phyloP scores from a whole-genome alignment of 2,888 invertebrate species.

The Cheilosia soror region DNA sequence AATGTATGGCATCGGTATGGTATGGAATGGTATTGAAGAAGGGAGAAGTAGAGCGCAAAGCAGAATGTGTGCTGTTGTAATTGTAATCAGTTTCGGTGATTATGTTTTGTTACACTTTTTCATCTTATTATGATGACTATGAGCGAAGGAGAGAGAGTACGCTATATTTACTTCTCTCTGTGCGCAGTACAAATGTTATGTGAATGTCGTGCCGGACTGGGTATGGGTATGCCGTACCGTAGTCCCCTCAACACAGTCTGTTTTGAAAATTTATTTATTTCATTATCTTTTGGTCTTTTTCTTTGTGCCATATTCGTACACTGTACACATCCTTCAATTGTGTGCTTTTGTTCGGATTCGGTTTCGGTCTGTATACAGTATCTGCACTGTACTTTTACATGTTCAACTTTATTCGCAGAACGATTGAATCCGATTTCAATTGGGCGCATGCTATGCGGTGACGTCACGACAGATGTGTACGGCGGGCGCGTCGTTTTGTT shows the following conservation, averaged over 20 bases:
- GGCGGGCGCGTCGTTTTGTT: slow-evolving; percentile 35
- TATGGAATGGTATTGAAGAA: background rate
- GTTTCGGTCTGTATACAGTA: background rate
- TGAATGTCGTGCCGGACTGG: no score
- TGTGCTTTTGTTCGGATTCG: background rate
- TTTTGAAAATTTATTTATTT: slow-evolving; percentile 47
- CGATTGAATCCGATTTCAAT: slow-evolving; percentile 67
- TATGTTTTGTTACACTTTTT: slow-evolving; percentile 34
- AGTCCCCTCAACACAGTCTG: slow-evolving; percentile 22
- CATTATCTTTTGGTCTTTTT: slow-evolving; percentile 47
- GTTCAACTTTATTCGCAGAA: slow-evolving; percentile 44
- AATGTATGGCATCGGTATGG: background rate
- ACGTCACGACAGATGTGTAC: slow-evolving; percentile 68
- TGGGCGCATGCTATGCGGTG: slow-evolving; percentile 66
- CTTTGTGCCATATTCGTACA: background rate
- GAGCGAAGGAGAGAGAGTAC: slow-evolving; percentile 13
- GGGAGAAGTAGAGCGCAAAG: slow-evolving; percentile 59
- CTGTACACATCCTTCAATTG: background rate
- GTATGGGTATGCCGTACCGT: background rate
- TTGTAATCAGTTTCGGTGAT: slow-evolving; percentile 46
- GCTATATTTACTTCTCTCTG: background rate
- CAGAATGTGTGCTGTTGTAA: slow-evolving; percentile 15
- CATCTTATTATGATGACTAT: background rate
- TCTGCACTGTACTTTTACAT: slow-evolving; percentile 15
- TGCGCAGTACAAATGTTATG: slow-evolving; percentile 22